phyloP scores from a whole-genome alignment of 2,888 invertebrate species.

The Athripsodes cinereus region DNA sequence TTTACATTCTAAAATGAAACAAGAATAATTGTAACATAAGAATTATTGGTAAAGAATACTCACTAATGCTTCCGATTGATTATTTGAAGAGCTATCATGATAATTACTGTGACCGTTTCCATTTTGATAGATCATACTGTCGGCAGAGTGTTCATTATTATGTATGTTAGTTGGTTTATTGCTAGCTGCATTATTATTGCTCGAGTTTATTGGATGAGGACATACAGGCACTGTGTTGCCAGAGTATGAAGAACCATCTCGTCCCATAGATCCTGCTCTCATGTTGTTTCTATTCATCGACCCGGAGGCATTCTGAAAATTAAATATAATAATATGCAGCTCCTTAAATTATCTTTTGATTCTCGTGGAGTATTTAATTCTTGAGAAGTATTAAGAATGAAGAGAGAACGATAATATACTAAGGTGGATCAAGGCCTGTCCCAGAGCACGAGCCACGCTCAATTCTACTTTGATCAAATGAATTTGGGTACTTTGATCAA shows the following conservation, averaged over 20 bases:
- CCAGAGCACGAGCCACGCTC: no score
- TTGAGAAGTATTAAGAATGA: no score
- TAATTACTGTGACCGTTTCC: slow-evolving; percentile 2
- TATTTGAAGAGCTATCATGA: slow-evolving; percentile 6
- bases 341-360: no score
- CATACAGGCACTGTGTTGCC: slow-evolving; percentile 10
- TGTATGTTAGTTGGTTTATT: slow-evolving; percentile 15
- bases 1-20: no score
- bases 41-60: no score
- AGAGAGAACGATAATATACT: no score
- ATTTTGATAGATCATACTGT: slow-evolving; percentile 5
- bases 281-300: slow-evolving; percentile 9
- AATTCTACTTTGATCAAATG: no score
- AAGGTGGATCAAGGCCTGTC: no score
- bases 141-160: slow-evolving; percentile 8
- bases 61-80: slow-evolving; percentile 1
- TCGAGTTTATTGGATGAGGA: slow-evolving; percentile 11
- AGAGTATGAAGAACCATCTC: neutral
- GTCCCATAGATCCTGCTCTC: slow-evolving; percentile 4
- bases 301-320: slow-evolving; percentile 9
- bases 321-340: no score
- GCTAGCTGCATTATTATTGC: neutral
- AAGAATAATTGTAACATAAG: no score
- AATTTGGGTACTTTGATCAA: no score
- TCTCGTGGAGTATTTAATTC: no score